phyloP scores from a whole-genome alignment of 2,113 vertebrate genomes.

The Colinus virginianus region DNA sequence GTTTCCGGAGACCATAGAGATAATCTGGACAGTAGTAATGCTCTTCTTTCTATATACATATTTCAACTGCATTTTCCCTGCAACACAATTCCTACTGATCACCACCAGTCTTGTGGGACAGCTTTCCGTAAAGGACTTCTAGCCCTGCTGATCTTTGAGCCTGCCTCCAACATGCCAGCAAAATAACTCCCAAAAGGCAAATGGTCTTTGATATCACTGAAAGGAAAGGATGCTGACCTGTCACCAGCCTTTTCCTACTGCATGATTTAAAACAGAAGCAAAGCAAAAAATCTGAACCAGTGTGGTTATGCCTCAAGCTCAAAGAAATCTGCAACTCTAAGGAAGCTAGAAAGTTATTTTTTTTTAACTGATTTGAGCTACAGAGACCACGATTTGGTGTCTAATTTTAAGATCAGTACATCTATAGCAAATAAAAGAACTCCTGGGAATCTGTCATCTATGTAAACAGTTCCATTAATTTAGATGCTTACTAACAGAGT shows the following conservation, averaged over 20 bases:
- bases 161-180: neutral
- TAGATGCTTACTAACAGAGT: constrained; percentile 5
- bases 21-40: neutral
- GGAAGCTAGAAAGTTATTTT: neutral
- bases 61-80: neutral
- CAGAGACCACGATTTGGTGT: neutral
- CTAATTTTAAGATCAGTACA: neutral
- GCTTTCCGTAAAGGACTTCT: neutral
- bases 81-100: neutral
- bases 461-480: neutral
- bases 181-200: neutral
- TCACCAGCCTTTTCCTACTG: neutral
- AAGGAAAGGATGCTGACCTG: neutral
- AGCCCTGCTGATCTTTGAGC: neutral
- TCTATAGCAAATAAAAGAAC: neutral
- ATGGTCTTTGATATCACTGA: neutral
- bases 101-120: neutral
- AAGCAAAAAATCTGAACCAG: neutral
- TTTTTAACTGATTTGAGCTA: neutral
- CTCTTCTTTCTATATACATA: neutral
- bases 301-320: neutral
- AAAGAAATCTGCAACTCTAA: neutral
- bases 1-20: neutral
- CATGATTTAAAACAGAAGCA: neutral
- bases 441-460: neutral